Evolutionary conservation across 2,113 vertebrate species (phyloP).

Genomic region (Dasyurus viverrinus): DNA sequence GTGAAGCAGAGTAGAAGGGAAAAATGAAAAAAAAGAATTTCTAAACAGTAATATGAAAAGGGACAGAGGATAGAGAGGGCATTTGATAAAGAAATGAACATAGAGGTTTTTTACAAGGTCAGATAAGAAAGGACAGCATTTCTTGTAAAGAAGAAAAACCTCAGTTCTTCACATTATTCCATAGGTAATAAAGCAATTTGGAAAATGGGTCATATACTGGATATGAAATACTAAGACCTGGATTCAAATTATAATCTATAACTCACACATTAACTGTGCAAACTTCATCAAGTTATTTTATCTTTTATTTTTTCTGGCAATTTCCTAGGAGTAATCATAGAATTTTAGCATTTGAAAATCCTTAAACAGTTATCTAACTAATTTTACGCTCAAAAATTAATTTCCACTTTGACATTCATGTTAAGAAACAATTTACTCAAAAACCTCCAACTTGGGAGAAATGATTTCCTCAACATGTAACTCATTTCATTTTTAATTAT

Average conservation of each 20-base stretch:
- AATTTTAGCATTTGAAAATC: background rate
- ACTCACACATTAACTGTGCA: background rate
- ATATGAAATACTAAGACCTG: background rate
- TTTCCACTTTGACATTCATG: background rate
- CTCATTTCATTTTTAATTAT: background rate
- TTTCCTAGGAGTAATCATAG: background rate
- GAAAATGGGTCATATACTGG: background rate
- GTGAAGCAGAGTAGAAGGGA: slow-evolving; percentile 32
- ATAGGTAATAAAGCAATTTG: background rate
- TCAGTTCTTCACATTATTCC: background rate
- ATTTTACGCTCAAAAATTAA: background rate
- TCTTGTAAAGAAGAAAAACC: background rate
- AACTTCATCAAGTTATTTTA: background rate
- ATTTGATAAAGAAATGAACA: slow-evolving; percentile 21
- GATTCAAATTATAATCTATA: background rate
- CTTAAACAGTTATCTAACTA: background rate
- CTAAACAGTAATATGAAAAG: slow-evolving; percentile 12
- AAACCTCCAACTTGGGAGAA: background rate
- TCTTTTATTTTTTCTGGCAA: background rate
- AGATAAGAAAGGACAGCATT: background rate
- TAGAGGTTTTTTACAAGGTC: background rate
- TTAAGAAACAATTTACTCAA: background rate
- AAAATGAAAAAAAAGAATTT: background rate
- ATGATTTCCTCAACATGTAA: background rate
- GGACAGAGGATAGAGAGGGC: slow-evolving; percentile 30